A percentile compares a stretch with the other conserved stretches of the same genome.
These are phyloP conservation scores for Orbicella faveolata DNA, from an alignment of 64 coral and sea anemone genomes.

Conservation along the genomic window DNA sequence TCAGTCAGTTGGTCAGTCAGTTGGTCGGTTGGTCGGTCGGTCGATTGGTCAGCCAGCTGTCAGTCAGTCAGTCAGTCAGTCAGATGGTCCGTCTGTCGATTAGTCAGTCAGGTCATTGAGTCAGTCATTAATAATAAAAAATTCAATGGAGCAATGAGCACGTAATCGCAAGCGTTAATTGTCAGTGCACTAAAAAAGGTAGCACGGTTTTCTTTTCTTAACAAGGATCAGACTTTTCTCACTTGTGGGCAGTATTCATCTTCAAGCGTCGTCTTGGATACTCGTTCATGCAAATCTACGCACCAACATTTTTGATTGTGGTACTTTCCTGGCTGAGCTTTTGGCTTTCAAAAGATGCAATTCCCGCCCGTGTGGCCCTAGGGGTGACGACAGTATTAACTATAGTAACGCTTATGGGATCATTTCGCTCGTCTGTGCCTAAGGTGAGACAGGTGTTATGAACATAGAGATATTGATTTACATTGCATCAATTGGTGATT, in stretches of 20 bases:
- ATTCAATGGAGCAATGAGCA: background rate
- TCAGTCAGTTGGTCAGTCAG: too few species aligned
- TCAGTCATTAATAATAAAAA: too few species aligned
- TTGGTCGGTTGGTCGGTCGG: too few species aligned
- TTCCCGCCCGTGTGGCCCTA: constrained; percentile 56
- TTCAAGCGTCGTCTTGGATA: constrained; percentile 75
- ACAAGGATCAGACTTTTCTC: constrained; percentile 23
- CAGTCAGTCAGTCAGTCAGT: too few species aligned
- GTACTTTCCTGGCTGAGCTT: constrained; percentile 70
- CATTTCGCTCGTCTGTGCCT: constrained; percentile 58
- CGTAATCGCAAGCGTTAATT: background rate
- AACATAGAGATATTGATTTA: background rate
- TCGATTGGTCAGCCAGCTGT: too few species aligned
- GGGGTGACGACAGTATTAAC: constrained; percentile 75
- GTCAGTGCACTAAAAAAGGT: background rate
- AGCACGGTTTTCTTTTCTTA: background rate
- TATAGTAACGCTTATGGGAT: constrained; percentile 77
- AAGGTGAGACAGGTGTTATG: constrained; percentile 35
- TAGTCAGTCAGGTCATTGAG: too few species aligned
- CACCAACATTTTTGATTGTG: constrained; percentile 75
- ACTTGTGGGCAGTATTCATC: constrained; percentile 59
- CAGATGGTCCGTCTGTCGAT: too few species aligned
- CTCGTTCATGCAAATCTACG: constrained; percentile 73
- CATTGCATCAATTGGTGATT: too few species aligned
- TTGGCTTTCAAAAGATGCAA: constrained; percentile 68